Base-by-base conservation (phyloP, 1,140 invertebrate species). In the Calliopsis andreniformis region DNA sequence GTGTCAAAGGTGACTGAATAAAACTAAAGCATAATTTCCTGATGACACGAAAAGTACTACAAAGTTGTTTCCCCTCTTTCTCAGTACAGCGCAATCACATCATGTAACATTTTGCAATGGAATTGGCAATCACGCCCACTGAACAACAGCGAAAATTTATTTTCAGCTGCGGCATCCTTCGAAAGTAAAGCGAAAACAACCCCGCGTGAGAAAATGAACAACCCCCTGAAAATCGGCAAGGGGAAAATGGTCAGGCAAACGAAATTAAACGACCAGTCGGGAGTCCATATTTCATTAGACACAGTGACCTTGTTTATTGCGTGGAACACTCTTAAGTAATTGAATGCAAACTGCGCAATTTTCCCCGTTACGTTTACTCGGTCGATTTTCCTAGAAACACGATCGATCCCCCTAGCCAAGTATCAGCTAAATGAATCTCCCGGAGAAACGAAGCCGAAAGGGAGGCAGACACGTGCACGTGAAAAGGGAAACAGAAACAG, bases 331-430 rank as follows among this genome's bases (percentile, higher is more conserved):
- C 35, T 16, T 58, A 56, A 58, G 51, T 75, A 75, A 75, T 75
- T 67, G 63, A 67, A 75, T 42, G 39, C 47, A 67, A 75, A 69
- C 73, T 69, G 43, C 18, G 73, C 43, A 59, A 76, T 68, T 76
- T 47, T 25, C 16, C 35, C 32, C 23, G 5, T 10, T 20, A 6
- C n/a, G 42, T 25, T 42, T 51, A 23, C 39, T 53, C 4, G 32
- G 14, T 12, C 35, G n/a, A 64, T 72, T 71, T 62, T 23, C 30
- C 20, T 23, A 10, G 35, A 8, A 14, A 14, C 10, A 39, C 16
- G 49, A 73, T 71, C 67, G 47, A 43, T 71, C 39, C 20, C 1
- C 16, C 7, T 20, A 5, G 16, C 14, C 35, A 39, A 39, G 35
- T 39, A 10, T 39, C 35, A 10, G 16, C 12, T 16, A 35, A 47